Evolutionary conservation across 2,113 vertebrate genomes (phyloP).

Genomic region (Rhadina sibilatrix): DNA sequence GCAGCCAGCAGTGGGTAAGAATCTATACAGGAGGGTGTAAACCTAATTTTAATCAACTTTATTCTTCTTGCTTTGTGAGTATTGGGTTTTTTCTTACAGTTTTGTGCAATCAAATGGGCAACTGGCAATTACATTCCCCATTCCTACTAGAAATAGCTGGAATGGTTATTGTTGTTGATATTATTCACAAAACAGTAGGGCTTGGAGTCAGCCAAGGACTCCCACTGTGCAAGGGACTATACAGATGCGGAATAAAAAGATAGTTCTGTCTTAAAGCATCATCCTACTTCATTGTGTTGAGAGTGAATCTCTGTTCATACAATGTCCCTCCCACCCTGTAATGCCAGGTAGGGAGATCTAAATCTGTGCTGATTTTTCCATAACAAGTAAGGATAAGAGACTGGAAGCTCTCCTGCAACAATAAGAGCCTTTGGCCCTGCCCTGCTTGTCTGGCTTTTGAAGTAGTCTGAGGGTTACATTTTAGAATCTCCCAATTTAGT

Average conservation of each 20-base stretch:
- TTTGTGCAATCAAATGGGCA: neutral
- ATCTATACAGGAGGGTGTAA: neutral
- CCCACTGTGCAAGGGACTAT: neutral
- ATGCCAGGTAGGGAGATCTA: neutral
- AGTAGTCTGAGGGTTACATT: neutral
- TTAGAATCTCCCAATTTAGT: neutral
- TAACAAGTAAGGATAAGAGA: neutral
- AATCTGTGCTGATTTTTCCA: neutral
- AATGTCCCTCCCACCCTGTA: neutral
- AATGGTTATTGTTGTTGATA: slow-evolving; percentile 42
- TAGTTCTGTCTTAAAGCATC: neutral
- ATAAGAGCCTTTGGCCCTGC: neutral
- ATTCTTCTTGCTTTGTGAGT: neutral
- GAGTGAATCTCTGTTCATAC: neutral
- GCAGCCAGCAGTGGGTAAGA: neutral
- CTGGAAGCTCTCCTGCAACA: neutral
- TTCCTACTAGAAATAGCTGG: neutral
- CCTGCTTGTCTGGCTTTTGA: neutral
- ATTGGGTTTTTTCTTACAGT: neutral
- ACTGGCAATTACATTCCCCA: neutral
- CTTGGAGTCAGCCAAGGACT: neutral
- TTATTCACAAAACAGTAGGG: slow-evolving; percentile 38
- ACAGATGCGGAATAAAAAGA: neutral
- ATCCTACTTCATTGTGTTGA: neutral
- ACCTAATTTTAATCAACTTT: slow-evolving; percentile 1